Conservation (phyloP, 2,888 invertebrate species). For the Cerastoderma edule region DNA sequence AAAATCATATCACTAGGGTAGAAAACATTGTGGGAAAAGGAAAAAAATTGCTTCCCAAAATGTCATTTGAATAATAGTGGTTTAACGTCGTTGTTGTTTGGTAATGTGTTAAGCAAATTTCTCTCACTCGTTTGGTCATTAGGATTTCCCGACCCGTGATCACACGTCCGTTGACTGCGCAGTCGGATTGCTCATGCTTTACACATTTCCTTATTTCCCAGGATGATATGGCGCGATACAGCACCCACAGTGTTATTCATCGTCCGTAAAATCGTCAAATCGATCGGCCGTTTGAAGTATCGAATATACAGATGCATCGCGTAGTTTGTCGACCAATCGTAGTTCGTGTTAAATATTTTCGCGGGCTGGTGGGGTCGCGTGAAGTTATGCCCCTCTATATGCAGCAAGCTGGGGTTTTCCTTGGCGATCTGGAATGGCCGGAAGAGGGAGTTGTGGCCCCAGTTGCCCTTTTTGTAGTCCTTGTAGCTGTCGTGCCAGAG, state of each 20-base stretch:
- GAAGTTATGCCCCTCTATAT: constrained; percentile 35
- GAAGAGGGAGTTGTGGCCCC: constrained; percentile 24
- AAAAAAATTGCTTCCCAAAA: too few species aligned
- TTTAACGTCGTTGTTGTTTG: too few species aligned
- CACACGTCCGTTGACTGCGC: too few species aligned
- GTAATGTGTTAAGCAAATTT: too few species aligned
- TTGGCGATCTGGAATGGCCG: constrained; percentile 25
- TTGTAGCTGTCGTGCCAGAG: constrained; percentile 35
- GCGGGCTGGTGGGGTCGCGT: constrained; percentile 22
- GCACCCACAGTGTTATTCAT: constrained; percentile 59
- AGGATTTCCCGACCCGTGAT: too few species aligned
- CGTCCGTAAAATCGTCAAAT: constrained; percentile 39
- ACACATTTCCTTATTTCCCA: constrained; percentile 58
- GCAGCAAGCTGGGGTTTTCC: constrained; percentile 25
- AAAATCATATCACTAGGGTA: too few species aligned
- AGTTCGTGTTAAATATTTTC: constrained; percentile 46
- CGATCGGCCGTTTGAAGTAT: constrained; percentile 38
- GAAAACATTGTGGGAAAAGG: too few species aligned
- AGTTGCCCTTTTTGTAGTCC: constrained; percentile 13
- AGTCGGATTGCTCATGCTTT: too few species aligned
- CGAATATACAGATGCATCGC: constrained; percentile 54
- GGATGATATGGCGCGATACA: constrained; percentile 50
- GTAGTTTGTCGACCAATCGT: constrained; percentile 57
- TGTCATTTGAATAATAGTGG: too few species aligned
- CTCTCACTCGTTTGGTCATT: too few species aligned